Conservation (phyloP, 2,797 vertebrate species). For the Rhincodon typus region DNA sequence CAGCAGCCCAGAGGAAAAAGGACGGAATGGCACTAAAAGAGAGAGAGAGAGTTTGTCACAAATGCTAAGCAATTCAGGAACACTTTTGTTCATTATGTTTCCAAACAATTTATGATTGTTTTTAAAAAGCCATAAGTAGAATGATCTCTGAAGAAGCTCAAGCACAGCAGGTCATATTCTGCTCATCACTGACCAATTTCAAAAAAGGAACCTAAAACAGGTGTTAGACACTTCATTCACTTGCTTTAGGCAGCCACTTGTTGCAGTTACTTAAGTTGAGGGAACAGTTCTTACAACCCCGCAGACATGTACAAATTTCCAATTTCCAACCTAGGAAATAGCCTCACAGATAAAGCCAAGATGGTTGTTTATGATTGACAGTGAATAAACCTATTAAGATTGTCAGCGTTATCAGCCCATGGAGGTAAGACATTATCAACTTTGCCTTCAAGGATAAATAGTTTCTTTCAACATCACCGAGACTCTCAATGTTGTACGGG, state of each 20-base stretch:
- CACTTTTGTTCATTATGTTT: neutral
- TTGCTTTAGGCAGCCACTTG: neutral
- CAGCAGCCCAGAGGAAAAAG: neutral
- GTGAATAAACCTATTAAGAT: neutral
- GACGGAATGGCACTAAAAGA: neutral
- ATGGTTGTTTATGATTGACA: neutral
- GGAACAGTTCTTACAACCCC: neutral
- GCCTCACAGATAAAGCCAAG: neutral
- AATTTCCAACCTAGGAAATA: neutral
- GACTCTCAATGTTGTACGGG: neutral
- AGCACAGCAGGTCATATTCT: neutral
- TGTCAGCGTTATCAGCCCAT: neutral
- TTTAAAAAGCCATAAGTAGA: neutral
- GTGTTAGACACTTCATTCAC: neutral
- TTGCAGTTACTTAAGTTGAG: neutral
- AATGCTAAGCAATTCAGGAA: neutral
- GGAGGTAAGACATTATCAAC: neutral
- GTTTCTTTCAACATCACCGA: neutral
- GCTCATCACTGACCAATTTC: neutral
- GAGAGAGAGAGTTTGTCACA: neutral
- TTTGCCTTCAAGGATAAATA: neutral
- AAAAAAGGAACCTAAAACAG: neutral
- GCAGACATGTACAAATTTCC: neutral
- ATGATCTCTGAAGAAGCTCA: neutral
- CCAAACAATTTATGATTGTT: neutral